Evolutionary conservation across 1,140 invertebrate species (phyloP).

Genomic region (Euwallacea similis): DNA sequence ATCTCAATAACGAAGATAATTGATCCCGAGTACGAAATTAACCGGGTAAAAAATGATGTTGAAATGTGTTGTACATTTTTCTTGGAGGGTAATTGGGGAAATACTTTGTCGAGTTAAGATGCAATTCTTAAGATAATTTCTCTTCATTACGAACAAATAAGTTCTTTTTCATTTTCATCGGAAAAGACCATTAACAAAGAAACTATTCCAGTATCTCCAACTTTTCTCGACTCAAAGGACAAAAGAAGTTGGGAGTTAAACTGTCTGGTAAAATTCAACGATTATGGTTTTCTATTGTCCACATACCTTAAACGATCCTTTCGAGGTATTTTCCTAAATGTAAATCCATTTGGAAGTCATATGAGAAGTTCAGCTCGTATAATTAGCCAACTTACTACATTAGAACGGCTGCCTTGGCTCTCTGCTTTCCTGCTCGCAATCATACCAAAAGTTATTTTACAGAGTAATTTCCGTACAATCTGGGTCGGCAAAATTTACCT

Average conservation of each 20-base stretch:
- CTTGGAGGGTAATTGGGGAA: too few relatives aligned
- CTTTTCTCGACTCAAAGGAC: too few relatives aligned
- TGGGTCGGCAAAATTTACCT: conserved; percentile 38
- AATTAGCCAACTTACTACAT: conserved; percentile 38
- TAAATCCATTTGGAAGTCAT: conserved; percentile 34
- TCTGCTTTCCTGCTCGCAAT: conserved; percentile 34
- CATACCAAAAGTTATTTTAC: conserved; percentile 40
- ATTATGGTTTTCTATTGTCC: conserved; percentile 28
- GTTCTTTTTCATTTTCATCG: too few relatives aligned
- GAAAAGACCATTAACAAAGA: too few relatives aligned
- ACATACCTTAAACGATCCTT: conserved; percentile 18
- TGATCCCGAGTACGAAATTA: too few relatives aligned
- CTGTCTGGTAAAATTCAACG: too few relatives aligned
- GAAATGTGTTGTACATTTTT: too few relatives aligned
- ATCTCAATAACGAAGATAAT: conserved; percentile 16
- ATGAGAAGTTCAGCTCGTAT: conserved; percentile 24
- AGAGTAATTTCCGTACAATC: conserved; percentile 40
- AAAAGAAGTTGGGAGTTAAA: too few relatives aligned
- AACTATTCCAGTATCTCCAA: too few relatives aligned
- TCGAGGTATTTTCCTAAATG: conserved; percentile 28
- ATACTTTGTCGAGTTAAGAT: not conserved
- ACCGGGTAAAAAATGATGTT: too few relatives aligned
- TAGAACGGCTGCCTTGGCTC: conserved; percentile 32
- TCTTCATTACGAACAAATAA: too few relatives aligned
- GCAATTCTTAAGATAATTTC: not conserved